These are phyloP conservation scores for Borostomias antarcticus DNA, from an alignment of 2,797 vertebrate species.

Conservation along the genomic window DNA sequence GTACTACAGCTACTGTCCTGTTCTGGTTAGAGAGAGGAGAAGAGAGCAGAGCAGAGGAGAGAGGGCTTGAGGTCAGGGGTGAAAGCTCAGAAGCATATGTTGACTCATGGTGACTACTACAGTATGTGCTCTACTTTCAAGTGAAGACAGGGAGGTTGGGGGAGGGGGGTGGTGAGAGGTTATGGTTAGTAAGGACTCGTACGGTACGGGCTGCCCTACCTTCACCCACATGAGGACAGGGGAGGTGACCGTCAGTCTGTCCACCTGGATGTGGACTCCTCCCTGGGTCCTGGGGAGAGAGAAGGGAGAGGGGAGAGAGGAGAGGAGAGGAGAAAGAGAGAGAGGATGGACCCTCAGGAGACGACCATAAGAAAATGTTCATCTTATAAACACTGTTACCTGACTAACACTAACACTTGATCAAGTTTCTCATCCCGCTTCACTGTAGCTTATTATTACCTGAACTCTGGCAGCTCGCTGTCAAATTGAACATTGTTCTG, in stretches of 20 bases:
- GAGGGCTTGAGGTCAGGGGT: neutral
- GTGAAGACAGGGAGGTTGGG: too few relatives aligned
- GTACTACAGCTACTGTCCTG: neutral
- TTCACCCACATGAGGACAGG: constrained; percentile 96
- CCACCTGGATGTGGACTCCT: constrained; percentile 84
- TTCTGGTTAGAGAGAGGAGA: too few relatives aligned
- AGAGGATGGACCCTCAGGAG: too few relatives aligned
- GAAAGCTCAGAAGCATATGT: neutral
- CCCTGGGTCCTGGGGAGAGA: constrained; percentile 82
- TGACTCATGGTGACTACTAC: neutral
- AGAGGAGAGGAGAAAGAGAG: neutral
- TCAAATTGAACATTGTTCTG: constrained; percentile 89
- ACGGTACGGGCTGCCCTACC: constrained; percentile 78
- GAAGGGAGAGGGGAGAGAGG: constrained; percentile 3
- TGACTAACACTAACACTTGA: too few relatives aligned
- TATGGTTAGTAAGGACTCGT: too few relatives aligned
- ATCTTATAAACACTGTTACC: neutral
- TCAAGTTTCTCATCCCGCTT: neutral
- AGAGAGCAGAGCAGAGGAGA: too few relatives aligned
- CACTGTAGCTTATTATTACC: constrained; percentile 74
- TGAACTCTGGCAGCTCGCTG: constrained; percentile 87
- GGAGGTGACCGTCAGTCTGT: constrained; percentile 88
- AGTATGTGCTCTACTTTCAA: too few relatives aligned
- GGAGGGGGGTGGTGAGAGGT: too few relatives aligned
- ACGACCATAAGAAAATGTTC: too few relatives aligned